Evolutionary conservation across 2,797 vertebrate genomes (phyloP).

Genomic region (Sarcophilus harrisii): DNA sequence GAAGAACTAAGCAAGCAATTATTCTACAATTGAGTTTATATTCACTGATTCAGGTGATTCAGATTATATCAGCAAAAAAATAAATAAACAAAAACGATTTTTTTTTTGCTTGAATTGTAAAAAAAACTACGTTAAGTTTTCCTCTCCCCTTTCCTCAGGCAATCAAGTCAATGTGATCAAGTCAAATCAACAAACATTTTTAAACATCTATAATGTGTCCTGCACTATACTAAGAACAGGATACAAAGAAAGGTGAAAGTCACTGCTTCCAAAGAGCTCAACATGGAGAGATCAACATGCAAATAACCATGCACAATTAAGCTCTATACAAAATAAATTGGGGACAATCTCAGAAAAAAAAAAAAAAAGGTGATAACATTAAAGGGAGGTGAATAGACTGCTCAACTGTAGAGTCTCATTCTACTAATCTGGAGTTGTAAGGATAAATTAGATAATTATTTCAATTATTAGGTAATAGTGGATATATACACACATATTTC

Average conservation of each 20-base stretch:
- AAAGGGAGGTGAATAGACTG: neutral
- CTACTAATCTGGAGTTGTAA: neutral
- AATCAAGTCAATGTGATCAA: neutral
- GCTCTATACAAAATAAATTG: neutral
- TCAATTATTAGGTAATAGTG: neutral
- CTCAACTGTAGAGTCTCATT: neutral
- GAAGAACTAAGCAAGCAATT: constrained; percentile 22
- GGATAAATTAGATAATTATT: neutral
- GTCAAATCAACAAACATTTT: neutral
- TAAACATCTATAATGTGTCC: neutral
- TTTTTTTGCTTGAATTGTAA: neutral
- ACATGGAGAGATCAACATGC: neutral
- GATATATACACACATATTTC: neutral
- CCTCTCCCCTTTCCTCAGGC: constrained; percentile 14
- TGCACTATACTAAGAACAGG: neutral
- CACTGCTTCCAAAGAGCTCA: neutral
- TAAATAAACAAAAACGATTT: neutral
- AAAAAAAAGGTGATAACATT: neutral
- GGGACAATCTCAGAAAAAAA: neutral
- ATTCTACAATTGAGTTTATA: neutral
- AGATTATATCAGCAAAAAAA: constrained; percentile 3
- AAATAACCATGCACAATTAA: neutral
- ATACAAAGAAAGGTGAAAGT: neutral
- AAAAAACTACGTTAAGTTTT: constrained; percentile 9
- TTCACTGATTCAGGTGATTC: constrained; percentile 7